phyloP scores from a whole-genome alignment of 2,888 invertebrate genomes.

The Pollenia griseotomentosa region DNA sequence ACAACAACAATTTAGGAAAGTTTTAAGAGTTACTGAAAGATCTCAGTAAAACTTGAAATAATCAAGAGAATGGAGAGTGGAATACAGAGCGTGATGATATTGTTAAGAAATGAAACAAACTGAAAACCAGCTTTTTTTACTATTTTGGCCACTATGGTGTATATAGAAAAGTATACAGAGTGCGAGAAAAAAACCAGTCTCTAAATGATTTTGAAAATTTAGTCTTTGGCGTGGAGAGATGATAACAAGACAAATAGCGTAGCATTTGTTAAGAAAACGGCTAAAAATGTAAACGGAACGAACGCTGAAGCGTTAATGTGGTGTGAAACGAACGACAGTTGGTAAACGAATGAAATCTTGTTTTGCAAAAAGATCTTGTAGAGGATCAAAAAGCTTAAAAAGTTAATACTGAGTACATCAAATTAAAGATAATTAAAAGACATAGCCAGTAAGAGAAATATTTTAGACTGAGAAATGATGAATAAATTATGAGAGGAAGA shows the following conservation, averaged over 20 bases:
- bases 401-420: not conserved
- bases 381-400: slow-evolving; percentile 12
- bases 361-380: slow-evolving; percentile 48
- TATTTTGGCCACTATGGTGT: not conserved
- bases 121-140: slow-evolving; percentile 49
- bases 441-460: slow-evolving; percentile 1
- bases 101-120: slow-evolving; percentile 1
- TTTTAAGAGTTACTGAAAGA: not conserved
- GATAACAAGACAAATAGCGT: slow-evolving; percentile 65
- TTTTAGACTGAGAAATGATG: not conserved
- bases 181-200: slow-evolving; percentile 66
- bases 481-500: slow-evolving; percentile 24
- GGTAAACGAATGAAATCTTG: slow-evolving; percentile 67
- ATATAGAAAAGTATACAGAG: not conserved
- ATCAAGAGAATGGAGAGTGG: slow-evolving; percentile 4
- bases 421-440: slow-evolving; percentile 11
- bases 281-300: slow-evolving; percentile 35
- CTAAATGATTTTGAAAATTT: slow-evolving; percentile 59
- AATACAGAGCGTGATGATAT: slow-evolving; percentile 14
- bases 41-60: not conserved
- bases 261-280: slow-evolving; percentile 47
- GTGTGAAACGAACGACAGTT: slow-evolving; percentile 52
- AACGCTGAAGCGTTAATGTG: slow-evolving; percentile 51
- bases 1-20: slow-evolving; percentile 25
- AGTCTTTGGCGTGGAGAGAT: slow-evolving; percentile 67